These are phyloP conservation scores for Amphimallon solstitiale DNA, from an alignment of 2,888 invertebrate species.

Conservation along the genomic window DNA sequence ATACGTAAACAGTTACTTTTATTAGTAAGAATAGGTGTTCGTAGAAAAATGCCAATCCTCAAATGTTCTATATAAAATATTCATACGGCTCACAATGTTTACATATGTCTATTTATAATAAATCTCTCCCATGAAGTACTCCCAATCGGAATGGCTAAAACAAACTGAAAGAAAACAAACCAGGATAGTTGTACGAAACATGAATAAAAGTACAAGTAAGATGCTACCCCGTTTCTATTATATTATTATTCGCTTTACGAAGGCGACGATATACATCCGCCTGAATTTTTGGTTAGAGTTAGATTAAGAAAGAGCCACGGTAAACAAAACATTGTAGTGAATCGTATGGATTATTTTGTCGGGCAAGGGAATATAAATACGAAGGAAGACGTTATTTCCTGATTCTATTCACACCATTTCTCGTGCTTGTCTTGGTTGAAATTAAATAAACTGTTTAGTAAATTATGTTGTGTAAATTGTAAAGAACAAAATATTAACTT, in stretches of 20 bases:
- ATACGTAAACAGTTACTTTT: background rate
- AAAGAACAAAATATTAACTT: too few relatives aligned
- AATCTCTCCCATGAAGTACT: slow-evolving; percentile 13
- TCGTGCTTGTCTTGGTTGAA: slow-evolving; percentile 10
- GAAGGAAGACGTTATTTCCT: slow-evolving; percentile 31
- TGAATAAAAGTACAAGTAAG: background rate
- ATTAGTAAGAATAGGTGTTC: background rate
- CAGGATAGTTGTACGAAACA: background rate
- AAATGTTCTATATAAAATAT: background rate
- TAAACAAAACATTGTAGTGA: slow-evolving; percentile 26
- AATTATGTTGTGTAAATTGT: background rate
- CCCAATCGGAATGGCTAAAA: background rate
- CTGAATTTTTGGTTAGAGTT: slow-evolving; percentile 24
- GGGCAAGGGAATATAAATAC: slow-evolving; percentile 32
- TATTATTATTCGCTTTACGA: slow-evolving; percentile 11
- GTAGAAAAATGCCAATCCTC: slow-evolving; percentile 5
- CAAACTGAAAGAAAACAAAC: slow-evolving; percentile 13
- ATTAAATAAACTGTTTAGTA: slow-evolving; percentile 13
- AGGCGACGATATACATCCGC: slow-evolving; percentile 25
- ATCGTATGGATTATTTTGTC: slow-evolving; percentile 36
- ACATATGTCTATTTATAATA: slow-evolving; percentile 24
- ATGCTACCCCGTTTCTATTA: background rate
- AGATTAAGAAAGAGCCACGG: slow-evolving; percentile 23
- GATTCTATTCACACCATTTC: slow-evolving; percentile 24
- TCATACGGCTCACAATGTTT: slow-evolving; percentile 6